Conservation (phyloP, 2,113 vertebrate genomes). For the Erpornis zantholeuca region DNA sequence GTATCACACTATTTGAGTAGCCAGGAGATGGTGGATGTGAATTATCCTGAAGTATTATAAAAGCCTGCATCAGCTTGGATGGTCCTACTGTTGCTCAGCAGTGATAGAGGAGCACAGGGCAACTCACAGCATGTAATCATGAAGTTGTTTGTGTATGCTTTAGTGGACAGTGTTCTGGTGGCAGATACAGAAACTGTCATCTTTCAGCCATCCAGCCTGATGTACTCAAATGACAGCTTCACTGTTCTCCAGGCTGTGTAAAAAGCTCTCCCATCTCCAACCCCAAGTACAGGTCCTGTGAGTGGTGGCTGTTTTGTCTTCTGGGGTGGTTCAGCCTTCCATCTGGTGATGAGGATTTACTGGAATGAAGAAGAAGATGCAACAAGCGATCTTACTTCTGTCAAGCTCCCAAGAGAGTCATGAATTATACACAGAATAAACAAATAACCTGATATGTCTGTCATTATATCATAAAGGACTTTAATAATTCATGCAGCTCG, state of each 20-base stretch:
- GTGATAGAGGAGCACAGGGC: neutral
- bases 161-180: neutral
- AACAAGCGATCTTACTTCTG: conserved; percentile 13
- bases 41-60: neutral
- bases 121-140: neutral
- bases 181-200: neutral
- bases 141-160: neutral
- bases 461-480: conserved; percentile 70
- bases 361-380: conserved; percentile 50
- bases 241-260: neutral
- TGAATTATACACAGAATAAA: conserved; percentile 76
- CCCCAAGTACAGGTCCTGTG: neutral
- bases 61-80: neutral
- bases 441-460: conserved; percentile 69
- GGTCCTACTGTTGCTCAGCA: neutral
- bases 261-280: neutral
- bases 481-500: conserved; percentile 75
- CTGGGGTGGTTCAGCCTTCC: neutral
- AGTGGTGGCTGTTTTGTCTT: neutral
- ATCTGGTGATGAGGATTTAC: conserved; percentile 43
- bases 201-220: neutral
- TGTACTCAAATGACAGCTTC: neutral
- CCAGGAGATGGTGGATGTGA: neutral
- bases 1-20: neutral
- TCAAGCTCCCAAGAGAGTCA: conserved; percentile 52